Evolutionary conservation across 1,140 invertebrate genomes (phyloP).

Genomic region (Cherax destructor): DNA sequence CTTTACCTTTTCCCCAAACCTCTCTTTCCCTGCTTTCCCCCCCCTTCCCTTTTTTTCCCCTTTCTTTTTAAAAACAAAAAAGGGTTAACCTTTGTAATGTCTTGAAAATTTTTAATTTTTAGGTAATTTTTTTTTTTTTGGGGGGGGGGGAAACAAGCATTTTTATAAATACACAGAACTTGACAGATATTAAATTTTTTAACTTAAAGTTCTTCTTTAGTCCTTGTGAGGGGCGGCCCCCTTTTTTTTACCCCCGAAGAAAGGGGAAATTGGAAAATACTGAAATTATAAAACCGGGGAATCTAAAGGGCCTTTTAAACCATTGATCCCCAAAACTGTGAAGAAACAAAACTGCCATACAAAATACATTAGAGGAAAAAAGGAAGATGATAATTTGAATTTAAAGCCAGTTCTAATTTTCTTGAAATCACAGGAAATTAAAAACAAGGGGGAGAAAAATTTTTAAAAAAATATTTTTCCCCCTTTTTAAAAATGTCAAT

Average conservation of each 20-base stretch:
- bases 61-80: too few relatives aligned
- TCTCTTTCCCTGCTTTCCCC: too few relatives aligned
- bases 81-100: too few relatives aligned
- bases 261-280: slow-evolving; percentile 55
- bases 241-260: slow-evolving; percentile 68
- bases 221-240: slow-evolving; percentile 78
- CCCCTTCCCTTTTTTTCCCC: too few relatives aligned
- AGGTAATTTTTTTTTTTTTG: slow-evolving; percentile 29
- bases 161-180: slow-evolving; percentile 84
- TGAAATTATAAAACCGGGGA: background rate
- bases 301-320: background rate
- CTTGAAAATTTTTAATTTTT: too few relatives aligned
- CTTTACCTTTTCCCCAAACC: too few relatives aligned
- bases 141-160: slow-evolving; percentile 62
- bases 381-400: background rate
- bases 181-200: slow-evolving; percentile 85
- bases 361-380: background rate
- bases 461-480: background rate
- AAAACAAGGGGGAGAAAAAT: background rate
- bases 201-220: slow-evolving; percentile 85
- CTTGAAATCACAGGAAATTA: background rate
- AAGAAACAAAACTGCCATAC: background rate
- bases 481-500: background rate
- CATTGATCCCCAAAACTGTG: background rate
- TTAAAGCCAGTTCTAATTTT: background rate